Base-by-base conservation (phyloP, 2,797 vertebrate species). In the Poecilia picta region DNA sequence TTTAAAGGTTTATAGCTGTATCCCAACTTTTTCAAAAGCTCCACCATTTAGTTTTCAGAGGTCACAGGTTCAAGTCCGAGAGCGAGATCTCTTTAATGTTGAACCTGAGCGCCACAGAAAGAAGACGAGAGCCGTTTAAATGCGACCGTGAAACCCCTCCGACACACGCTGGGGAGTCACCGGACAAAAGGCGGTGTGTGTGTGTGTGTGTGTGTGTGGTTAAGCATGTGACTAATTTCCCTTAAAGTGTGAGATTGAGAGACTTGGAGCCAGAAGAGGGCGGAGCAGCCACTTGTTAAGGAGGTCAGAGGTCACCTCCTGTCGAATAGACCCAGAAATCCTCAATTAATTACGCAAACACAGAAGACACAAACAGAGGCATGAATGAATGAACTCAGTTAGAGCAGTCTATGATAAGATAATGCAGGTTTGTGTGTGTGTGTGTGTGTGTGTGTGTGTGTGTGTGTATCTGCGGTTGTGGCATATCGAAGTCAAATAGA, bases 191-290 rank as follows among this genome's bases (percentile, higher is more conserved):
- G 76, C 86, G 86, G 89, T 23, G 13, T 16, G 36, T 39, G 41
- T 41, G 41, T 49, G 46, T 1, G 46, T 5, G 46, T 47, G 6
- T 23, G 51, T 25, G 92, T 77, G 89, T 94, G 92, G 91, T 93
- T 94, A 93, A 94, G 93, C 91, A 93, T 93, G 92, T 94, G 94
- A 94, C 94, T 94, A 95, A 94, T 95, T 93, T 93, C 86, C 90
- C 91, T 93, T 93, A 94, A 90, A 87, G 84, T 93, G 92, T 87
- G 91, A 91, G 93, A 94, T 93, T 93, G 92, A 94, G 89, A 91
- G 92, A 91, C 92, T 92, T 72, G 10, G 83, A 83, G 89, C 89
- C 89, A 73, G 88, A 83, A 84, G 82, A 85, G 88, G 91, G 93
- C 23, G 91, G 91, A 87, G 90, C 83, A 74, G 89, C 89, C 87